These are phyloP conservation scores for Plectropomus leopardus DNA, from an alignment of 2,113 vertebrate genomes.

Conservation along the genomic window DNA sequence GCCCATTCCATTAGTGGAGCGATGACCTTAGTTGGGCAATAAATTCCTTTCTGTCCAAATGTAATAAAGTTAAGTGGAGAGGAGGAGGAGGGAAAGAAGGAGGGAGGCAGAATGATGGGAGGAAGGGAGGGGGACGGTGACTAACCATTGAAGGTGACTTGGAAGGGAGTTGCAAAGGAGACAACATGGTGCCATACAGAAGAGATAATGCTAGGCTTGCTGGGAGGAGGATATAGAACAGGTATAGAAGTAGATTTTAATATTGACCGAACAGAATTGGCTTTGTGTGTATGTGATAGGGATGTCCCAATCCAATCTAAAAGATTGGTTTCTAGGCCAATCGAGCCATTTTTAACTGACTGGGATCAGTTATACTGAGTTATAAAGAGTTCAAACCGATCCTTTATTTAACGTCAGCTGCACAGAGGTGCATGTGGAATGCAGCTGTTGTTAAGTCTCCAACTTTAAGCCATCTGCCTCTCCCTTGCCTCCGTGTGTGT, in stretches of 20 bases:
- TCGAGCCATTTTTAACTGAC: too few relatives aligned
- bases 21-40: constrained; percentile 85
- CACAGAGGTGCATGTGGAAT: too few relatives aligned
- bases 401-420: too few relatives aligned
- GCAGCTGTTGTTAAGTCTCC: too few relatives aligned
- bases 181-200: constrained; percentile 57
- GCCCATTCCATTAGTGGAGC: constrained; percentile 90
- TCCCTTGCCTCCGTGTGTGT: too few relatives aligned
- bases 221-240: neutral
- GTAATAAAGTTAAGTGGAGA: constrained; percentile 89
- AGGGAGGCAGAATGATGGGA: constrained; percentile 54
- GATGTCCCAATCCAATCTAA: too few relatives aligned
- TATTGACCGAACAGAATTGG: neutral
- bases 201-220: neutral
- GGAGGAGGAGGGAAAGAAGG: constrained; percentile 62
- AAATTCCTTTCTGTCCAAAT: constrained; percentile 89
- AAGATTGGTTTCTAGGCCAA: too few relatives aligned
- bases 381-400: too few relatives aligned
- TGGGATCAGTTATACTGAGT: too few relatives aligned
- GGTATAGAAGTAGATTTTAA: constrained; percentile 22
- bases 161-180: constrained; percentile 56
- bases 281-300: neutral
- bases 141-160: constrained; percentile 81
- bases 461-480: too few relatives aligned
- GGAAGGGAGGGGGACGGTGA: constrained; percentile 51